Evolutionary conservation across 1,140 invertebrate genomes (phyloP).

Genomic region (Odontomachus brunneus): DNA sequence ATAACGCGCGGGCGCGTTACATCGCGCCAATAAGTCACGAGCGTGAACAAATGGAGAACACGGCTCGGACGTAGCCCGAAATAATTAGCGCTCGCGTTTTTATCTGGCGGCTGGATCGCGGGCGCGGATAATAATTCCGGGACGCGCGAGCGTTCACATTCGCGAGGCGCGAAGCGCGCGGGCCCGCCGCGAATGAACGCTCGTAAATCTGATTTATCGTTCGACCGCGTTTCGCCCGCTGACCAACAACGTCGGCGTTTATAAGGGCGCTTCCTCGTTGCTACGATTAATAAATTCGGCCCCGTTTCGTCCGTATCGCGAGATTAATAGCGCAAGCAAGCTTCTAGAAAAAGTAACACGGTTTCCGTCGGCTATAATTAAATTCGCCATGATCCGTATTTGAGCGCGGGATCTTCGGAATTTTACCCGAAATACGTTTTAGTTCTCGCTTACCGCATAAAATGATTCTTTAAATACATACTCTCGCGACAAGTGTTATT

Average conservation of each 20-base stretch:
- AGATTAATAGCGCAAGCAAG: conserved; percentile 37
- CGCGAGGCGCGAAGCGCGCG: background rate
- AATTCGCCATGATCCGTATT: conserved; percentile 1
- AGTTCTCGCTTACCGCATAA: too few species aligned
- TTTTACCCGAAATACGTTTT: too few species aligned
- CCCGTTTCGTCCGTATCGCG: conserved; percentile 1
- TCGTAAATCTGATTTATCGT: conserved; percentile 54
- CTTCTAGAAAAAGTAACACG: conserved; percentile 34
- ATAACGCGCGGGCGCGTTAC: too few species aligned
- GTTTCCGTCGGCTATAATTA: conserved; percentile 31
- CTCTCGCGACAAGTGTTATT: too few species aligned
- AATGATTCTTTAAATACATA: too few species aligned
- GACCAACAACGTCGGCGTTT: conserved; percentile 40
- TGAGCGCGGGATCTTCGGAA: too few species aligned
- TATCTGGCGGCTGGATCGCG: conserved; percentile 31
- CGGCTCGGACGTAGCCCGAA: conserved; percentile 8
- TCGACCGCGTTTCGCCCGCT: conserved; percentile 20
- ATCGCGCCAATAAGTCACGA: conserved; percentile 37
- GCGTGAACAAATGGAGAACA: conserved; percentile 41
- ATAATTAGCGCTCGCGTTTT: conserved; percentile 51
- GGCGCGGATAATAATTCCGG: conserved; percentile 44
- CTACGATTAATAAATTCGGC: conserved; percentile 49
- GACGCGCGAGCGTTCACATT: background rate
- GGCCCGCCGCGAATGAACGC: background rate
- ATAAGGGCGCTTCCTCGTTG: conserved; percentile 25